Percentiles rank a stretch among this genome's conserved stretches.
These are phyloP conservation scores for Plodia interpunctella DNA, from an alignment of 1,140 invertebrate species.

Conservation along the genomic window DNA sequence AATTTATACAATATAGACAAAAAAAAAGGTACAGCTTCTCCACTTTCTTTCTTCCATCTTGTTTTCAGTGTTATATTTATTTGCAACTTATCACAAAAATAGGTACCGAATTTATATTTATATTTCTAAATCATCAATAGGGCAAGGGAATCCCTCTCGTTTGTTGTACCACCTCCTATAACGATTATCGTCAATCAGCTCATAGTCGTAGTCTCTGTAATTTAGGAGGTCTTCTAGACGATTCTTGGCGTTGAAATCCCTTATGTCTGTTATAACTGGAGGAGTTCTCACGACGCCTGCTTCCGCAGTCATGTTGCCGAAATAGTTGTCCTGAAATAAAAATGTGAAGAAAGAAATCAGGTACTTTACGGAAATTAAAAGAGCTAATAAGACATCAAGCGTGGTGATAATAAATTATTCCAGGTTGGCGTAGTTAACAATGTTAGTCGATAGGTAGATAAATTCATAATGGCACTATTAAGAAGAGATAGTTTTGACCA, in stretches of 20 bases:
- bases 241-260: conserved; percentile 54
- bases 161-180: conserved; percentile 48
- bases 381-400: no score
- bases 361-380: no score
- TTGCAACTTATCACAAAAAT: neutral
- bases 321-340: conserved; percentile 54
- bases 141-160: conserved; percentile 31
- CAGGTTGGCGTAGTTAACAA: no score
- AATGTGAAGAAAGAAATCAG: neutral
- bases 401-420: no score
- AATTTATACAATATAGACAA: no score
- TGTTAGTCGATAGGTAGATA: no score
- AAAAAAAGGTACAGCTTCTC: no score
- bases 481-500: no score
- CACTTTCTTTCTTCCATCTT: no score
- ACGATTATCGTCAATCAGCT: conserved; percentile 36
- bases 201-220: conserved; percentile 60
- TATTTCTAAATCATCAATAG: conserved; percentile 22
- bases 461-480: no score
- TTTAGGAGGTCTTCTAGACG: conserved; percentile 55
- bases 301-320: conserved; percentile 49
- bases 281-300: conserved; percentile 42
- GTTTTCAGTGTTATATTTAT: neutral
- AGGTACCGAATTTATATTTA: no score
- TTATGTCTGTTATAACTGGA: conserved; percentile 46